These are phyloP conservation scores for Orientallactaga sibirica DNA, from an alignment of 2,797 vertebrate species.

Conservation along the genomic window DNA sequence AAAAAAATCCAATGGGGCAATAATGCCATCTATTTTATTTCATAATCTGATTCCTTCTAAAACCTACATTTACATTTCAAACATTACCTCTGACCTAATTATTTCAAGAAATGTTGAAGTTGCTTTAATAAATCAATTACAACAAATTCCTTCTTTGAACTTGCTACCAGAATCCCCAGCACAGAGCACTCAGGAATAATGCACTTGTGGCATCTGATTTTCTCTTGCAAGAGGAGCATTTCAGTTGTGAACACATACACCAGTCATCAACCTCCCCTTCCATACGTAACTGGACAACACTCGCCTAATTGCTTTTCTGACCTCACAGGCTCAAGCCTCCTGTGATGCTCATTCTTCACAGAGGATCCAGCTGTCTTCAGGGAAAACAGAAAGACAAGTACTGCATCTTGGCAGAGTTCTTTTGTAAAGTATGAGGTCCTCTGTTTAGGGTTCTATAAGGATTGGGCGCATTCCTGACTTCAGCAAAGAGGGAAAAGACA, in stretches of 20 bases:
- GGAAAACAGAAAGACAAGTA: background rate
- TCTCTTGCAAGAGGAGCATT: background rate
- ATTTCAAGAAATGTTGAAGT: slow-evolving; percentile 54
- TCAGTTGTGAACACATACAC: background rate
- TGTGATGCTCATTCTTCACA: background rate
- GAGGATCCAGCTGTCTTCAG: background rate
- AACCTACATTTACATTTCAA: slow-evolving; percentile 55
- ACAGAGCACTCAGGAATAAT: background rate
- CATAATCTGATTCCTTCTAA: slow-evolving; percentile 27
- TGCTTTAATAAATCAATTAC: slow-evolving; percentile 27
- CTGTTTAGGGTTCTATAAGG: background rate
- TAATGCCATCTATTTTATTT: slow-evolving; percentile 12
- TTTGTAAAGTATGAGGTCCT: background rate
- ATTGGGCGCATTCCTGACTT: background rate
- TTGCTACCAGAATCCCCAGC: slow-evolving; percentile 13
- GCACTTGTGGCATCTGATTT: slow-evolving; percentile 3
- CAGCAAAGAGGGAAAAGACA: too few relatives aligned
- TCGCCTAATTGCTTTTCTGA: slow-evolving; percentile 68
- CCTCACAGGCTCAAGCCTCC: slow-evolving; percentile 53
- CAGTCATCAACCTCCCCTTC: background rate
- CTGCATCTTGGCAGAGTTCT: background rate
- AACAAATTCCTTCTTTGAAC: slow-evolving; percentile 29
- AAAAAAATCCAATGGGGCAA: slow-evolving; percentile 1
- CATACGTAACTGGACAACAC: slow-evolving; percentile 3
- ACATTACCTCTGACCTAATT: slow-evolving; percentile 56